phyloP scores from a whole-genome alignment of 2,888 invertebrate genomes.

The Cryptophagus acutangulus region DNA sequence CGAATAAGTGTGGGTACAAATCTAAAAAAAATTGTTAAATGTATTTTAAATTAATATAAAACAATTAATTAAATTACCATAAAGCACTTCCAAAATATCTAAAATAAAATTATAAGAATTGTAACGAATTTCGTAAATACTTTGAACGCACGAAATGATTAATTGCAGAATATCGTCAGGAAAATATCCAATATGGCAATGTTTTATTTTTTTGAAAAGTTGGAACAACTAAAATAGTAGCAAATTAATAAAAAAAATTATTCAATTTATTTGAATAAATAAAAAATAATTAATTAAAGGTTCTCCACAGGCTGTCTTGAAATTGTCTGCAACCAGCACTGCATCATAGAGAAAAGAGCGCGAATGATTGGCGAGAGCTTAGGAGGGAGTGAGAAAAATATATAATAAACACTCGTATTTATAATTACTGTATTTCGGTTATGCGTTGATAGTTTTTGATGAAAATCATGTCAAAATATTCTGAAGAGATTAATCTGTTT shows the following conservation, averaged over 20 bases:
- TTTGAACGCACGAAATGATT: slow-evolving; percentile 35
- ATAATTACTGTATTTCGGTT: too few relatives aligned
- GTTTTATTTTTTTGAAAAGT: slow-evolving; percentile 38
- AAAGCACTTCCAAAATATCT: slow-evolving; percentile 36
- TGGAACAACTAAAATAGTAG: slow-evolving; percentile 30
- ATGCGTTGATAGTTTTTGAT: too few relatives aligned
- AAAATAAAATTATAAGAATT: slow-evolving; percentile 38
- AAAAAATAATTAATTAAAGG: too few relatives aligned
- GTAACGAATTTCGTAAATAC: slow-evolving; percentile 36
- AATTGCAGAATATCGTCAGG: slow-evolving; percentile 30
- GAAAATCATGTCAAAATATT: too few relatives aligned
- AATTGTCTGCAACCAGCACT: too few relatives aligned
- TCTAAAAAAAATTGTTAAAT: slow-evolving; percentile 25
- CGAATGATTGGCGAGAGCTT: too few relatives aligned
- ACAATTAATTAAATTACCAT: slow-evolving; percentile 23
- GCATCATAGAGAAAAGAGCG: too few relatives aligned
- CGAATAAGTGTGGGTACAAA: slow-evolving; percentile 31
- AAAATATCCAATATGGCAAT: slow-evolving; percentile 30
- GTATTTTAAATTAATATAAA: slow-evolving; percentile 8
- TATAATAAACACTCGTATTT: too few relatives aligned
- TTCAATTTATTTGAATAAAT: slow-evolving; percentile 19
- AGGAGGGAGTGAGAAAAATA: too few relatives aligned
- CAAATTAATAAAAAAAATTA: neutral
- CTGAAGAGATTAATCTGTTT: too few relatives aligned
- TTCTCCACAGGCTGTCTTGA: too few relatives aligned